Evolutionary conservation across 2,888 invertebrate species (phyloP).

Genomic region (Caradrina clavipalpis): DNA sequence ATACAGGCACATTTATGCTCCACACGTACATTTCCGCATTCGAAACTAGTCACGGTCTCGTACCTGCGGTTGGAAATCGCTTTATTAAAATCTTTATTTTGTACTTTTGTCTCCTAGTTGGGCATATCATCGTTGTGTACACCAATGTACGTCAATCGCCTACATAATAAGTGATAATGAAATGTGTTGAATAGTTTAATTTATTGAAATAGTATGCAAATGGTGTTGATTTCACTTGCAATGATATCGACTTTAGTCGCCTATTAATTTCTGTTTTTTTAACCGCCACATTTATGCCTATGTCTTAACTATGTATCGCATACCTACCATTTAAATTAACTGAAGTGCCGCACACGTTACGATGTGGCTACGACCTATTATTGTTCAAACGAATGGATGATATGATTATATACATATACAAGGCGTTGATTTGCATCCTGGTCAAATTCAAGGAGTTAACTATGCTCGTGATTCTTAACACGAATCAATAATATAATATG

Average conservation of each 20-base stretch:
- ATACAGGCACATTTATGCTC: too few relatives aligned
- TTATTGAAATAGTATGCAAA: conserved; percentile 15
- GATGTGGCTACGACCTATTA: not conserved
- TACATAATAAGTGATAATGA: not conserved
- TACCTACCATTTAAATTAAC: not conserved
- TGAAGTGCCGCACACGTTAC: not conserved
- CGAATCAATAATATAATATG: too few relatives aligned
- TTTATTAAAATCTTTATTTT: not conserved
- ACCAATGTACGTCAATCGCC: not conserved
- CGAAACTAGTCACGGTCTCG: too few relatives aligned
- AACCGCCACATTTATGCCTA: not conserved
- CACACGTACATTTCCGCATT: not conserved
- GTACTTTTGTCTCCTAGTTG: not conserved
- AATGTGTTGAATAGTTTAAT: not conserved
- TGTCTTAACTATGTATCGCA: not conserved
- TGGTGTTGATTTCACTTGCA: conserved; percentile 1
- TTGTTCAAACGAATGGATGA: not conserved
- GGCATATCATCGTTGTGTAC: not conserved
- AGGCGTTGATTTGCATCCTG: too few relatives aligned
- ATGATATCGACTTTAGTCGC: not conserved
- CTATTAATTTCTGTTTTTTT: not conserved
- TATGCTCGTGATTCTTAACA: too few relatives aligned
- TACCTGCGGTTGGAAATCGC: not conserved
- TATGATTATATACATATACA: not conserved
- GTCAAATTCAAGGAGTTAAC: too few relatives aligned